phyloP scores from a whole-genome alignment of 2,113 vertebrate genomes.

The Nothobranchius furzeri region DNA sequence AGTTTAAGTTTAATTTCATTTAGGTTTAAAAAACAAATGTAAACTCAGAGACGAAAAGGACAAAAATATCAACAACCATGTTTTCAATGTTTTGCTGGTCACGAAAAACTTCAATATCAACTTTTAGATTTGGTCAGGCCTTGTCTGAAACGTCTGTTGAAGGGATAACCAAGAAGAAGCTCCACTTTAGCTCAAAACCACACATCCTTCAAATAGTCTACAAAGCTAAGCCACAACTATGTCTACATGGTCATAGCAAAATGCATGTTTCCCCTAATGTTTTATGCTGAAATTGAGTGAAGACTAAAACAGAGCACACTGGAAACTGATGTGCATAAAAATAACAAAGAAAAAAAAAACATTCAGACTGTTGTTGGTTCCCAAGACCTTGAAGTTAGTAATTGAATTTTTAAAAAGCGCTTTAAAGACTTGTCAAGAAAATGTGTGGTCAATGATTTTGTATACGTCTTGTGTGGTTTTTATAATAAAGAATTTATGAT shows the following conservation, averaged over 20 bases:
- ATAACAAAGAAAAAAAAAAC: slow-evolving; percentile 1
- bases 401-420: too few relatives aligned
- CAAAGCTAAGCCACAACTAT: slow-evolving; percentile 55
- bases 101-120: slow-evolving; percentile 6
- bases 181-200: slow-evolving; percentile 49
- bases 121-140: slow-evolving; percentile 10
- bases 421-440: too few relatives aligned
- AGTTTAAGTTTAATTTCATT: neutral
- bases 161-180: slow-evolving; percentile 42
- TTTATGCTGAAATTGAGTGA: slow-evolving; percentile 27
- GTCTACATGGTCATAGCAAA: slow-evolving; percentile 39
- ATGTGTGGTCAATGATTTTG: too few relatives aligned
- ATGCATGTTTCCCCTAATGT: slow-evolving; percentile 32
- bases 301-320: slow-evolving; percentile 20
- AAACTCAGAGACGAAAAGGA: neutral
- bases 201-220: slow-evolving; percentile 48
- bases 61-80: neutral
- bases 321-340: slow-evolving; percentile 10
- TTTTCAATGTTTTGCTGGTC: neutral
- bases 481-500: too few relatives aligned
- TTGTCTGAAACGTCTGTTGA: slow-evolving; percentile 17
- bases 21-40: neutral
- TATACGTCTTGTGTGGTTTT: too few relatives aligned
- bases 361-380: neutral
- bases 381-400: too few relatives aligned